These are phyloP conservation scores for Leptopilina myrica DNA, from an alignment of 2,888 invertebrate genomes.

Conservation along the genomic window DNA sequence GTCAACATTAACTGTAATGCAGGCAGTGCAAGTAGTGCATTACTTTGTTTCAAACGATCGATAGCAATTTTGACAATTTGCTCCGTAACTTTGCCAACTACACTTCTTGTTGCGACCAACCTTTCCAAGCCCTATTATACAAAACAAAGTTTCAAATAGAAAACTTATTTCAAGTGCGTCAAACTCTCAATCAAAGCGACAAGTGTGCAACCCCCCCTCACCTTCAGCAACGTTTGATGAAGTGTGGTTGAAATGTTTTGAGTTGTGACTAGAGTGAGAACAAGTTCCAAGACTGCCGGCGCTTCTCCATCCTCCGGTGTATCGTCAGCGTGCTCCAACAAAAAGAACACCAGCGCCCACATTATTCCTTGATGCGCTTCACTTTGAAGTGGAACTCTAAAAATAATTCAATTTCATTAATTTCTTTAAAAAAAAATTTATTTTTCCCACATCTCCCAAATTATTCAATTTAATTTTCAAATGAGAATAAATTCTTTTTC, in stretches of 20 bases:
- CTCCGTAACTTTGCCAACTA: slow-evolving; percentile 80
- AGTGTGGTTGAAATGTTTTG: slow-evolving; percentile 76
- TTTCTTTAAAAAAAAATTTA: no score
- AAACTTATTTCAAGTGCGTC: slow-evolving; percentile 2
- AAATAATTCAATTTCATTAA: slow-evolving; percentile 16
- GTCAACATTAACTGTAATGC: slow-evolving; percentile 86
- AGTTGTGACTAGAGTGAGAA: slow-evolving; percentile 76
- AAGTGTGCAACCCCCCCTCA: slow-evolving; percentile 59
- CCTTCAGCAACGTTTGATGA: slow-evolving; percentile 77
- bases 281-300: slow-evolving; percentile 80
- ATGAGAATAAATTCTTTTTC: no score
- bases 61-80: slow-evolving; percentile 84
- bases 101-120: slow-evolving; percentile 80
- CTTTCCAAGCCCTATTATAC: slow-evolving; percentile 82
- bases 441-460: no score
- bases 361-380: slow-evolving; percentile 84
- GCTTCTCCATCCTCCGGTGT: slow-evolving; percentile 80
- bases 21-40: slow-evolving; percentile 83
- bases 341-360: slow-evolving; percentile 87
- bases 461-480: no score
- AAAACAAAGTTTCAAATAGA: background rate
- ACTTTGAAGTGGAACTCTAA: slow-evolving; percentile 66
- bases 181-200: slow-evolving; percentile 31
- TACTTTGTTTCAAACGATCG: slow-evolving; percentile 83
- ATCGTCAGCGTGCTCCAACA: slow-evolving; percentile 85